phyloP scores from a whole-genome alignment of 2,888 invertebrate species.

The Plemyria rubiginata region DNA sequence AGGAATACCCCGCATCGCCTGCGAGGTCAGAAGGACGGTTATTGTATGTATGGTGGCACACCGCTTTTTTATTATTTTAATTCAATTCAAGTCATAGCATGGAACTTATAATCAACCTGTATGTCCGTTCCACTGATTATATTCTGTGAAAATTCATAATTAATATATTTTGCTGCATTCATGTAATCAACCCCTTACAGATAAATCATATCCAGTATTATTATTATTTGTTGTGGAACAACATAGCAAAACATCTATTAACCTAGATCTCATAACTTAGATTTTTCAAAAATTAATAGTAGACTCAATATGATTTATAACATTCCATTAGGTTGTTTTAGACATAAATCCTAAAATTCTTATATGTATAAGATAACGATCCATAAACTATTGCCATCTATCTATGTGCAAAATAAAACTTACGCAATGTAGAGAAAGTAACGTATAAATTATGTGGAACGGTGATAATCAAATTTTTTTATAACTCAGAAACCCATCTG shows the following conservation, averaged over 20 bases:
- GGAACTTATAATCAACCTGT: slow-evolving; percentile 32
- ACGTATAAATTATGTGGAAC: no score
- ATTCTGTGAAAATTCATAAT: slow-evolving; percentile 53
- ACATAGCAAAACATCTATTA: neutral
- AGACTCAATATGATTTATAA: neutral
- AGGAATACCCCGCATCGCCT: slow-evolving; percentile 92
- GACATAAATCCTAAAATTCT: neutral
- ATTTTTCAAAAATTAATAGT: neutral
- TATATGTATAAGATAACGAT: neutral
- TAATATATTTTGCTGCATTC: slow-evolving; percentile 54
- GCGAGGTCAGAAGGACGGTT: slow-evolving; percentile 91
- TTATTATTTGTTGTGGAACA: slow-evolving; percentile 18
- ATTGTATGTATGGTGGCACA: slow-evolving; percentile 88
- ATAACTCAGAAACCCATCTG: no score
- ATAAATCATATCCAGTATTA: slow-evolving; percentile 15
- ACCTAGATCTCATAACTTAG: neutral
- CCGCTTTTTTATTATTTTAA: slow-evolving; percentile 61
- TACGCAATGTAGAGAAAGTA: no score
- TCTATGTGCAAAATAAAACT: no score
- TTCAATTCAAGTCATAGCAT: slow-evolving; percentile 23
- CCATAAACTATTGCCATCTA: no score
- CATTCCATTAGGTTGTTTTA: neutral
- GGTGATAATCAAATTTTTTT: no score
- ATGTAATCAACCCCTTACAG: slow-evolving; percentile 22
- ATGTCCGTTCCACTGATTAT: slow-evolving; percentile 22